A percentile compares a stretch with the other conserved stretches of the same genome.
phyloP scores from a whole-genome alignment of 2,113 vertebrate genomes.

The Neoarius graeffei region DNA sequence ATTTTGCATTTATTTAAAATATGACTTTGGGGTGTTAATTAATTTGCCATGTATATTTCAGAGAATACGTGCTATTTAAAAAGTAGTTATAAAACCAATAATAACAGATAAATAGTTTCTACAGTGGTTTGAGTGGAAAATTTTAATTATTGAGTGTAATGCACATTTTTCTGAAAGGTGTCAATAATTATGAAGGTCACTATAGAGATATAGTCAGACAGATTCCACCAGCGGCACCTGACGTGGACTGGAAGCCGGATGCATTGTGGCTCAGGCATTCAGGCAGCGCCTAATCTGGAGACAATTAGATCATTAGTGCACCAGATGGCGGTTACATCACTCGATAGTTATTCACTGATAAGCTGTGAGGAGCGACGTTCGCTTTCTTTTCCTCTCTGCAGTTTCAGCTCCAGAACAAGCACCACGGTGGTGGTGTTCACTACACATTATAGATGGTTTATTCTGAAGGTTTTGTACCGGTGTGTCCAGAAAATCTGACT shows the following conservation, averaged over 20 bases:
- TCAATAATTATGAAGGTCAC: not conserved
- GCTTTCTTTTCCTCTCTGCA: constrained; percentile 1
- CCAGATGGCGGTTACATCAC: constrained; percentile 59
- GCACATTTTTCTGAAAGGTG: not conserved
- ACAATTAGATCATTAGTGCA: constrained; percentile 55
- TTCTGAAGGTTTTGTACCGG: not conserved
- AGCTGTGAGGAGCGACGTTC: constrained; percentile 38
- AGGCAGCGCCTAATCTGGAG: constrained; percentile 52
- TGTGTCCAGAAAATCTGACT: not conserved
- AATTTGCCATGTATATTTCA: not conserved
- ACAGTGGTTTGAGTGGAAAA: not conserved
- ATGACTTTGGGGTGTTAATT: not conserved
- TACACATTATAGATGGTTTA: not conserved
- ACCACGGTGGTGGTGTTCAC: not conserved
- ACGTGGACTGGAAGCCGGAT: constrained; percentile 46
- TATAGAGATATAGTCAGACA: constrained; percentile 15
- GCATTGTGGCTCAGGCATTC: constrained; percentile 41
- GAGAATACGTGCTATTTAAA: not conserved
- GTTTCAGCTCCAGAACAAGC: constrained; percentile 11
- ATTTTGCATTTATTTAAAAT: not conserved
- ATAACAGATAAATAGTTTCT: not conserved
- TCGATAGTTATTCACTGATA: constrained; percentile 58
- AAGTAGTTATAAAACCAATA: not conserved
- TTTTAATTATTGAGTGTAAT: not conserved
- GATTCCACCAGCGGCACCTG: constrained; percentile 52